Conservation (phyloP, 2,888 invertebrate species). For the Drosophila neoperkinsi region DNA sequence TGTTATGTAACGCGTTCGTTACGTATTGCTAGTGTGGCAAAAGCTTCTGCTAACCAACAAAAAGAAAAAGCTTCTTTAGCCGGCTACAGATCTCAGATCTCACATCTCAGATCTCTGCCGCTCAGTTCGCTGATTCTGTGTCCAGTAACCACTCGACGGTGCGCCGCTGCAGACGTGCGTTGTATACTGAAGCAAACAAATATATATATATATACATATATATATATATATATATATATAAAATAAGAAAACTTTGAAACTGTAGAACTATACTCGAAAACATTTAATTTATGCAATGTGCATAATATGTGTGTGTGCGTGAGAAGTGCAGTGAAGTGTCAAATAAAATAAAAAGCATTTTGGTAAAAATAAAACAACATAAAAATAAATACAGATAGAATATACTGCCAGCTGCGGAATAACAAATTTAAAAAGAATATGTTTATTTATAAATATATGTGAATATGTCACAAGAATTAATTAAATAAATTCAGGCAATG, state of each 20-base stretch:
- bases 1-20: too few relatives aligned
- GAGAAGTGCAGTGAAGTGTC: constrained; percentile 42
- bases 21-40: constrained; percentile 57
- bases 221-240: background rate
- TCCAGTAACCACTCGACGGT: constrained; percentile 75
- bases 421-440: constrained; percentile 4
- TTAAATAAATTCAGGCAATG: constrained; percentile 63
- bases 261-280: background rate
- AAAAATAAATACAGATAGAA: constrained; percentile 7
- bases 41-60: constrained; percentile 47
- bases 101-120: constrained; percentile 23
- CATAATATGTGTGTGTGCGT: background rate
- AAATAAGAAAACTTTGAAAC: background rate
- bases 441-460: constrained; percentile 35
- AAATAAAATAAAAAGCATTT: constrained; percentile 24
- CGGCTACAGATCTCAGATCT: constrained; percentile 60
- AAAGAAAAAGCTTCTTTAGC: constrained; percentile 51
- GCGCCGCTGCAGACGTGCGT: constrained; percentile 65
- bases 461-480: constrained; percentile 45
- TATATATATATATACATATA: background rate
- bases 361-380: constrained; percentile 20
- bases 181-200: background rate
- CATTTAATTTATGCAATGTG: constrained; percentile 45
- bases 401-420: constrained; percentile 46
- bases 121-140: constrained; percentile 36